Conservation (phyloP, 2,888 invertebrate genomes). For the Drosophila melanosoma region DNA sequence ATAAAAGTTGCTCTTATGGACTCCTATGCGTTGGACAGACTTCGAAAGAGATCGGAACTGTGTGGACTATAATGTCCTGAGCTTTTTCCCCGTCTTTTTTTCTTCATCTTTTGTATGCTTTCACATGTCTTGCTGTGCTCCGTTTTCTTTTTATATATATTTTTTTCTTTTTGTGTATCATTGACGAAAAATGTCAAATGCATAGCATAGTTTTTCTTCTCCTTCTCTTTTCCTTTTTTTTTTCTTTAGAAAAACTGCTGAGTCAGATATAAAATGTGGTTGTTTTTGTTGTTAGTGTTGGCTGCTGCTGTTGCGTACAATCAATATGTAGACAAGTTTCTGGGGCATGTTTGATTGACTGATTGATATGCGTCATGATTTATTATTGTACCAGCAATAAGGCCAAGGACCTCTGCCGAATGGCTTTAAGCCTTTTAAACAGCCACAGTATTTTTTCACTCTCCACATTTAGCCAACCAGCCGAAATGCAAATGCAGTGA, state of each 20-base stretch:
- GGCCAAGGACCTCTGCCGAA: conserved; percentile 31
- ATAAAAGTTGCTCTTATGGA: conserved; percentile 35
- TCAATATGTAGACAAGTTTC: conserved; percentile 66
- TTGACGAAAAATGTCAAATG: conserved; percentile 77
- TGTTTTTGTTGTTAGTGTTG: conserved; percentile 15
- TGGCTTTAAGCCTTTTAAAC: conserved; percentile 26
- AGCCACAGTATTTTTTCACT: not conserved
- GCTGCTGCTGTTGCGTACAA: conserved; percentile 51
- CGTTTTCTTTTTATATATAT: conserved; percentile 11
- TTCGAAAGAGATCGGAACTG: conserved; percentile 2
- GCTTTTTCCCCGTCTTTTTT: conserved; percentile 15
- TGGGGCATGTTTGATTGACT: conserved; percentile 73
- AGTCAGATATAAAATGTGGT: conserved; percentile 51
- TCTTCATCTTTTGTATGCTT: conserved; percentile 23
- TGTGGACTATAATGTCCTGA: conserved; percentile 54
- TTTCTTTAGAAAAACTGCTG: conserved; percentile 46
- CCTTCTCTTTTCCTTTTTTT: not conserved
- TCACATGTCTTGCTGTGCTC: conserved; percentile 40
- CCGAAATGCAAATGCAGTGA: conserved; percentile 6
- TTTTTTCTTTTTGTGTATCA: conserved; percentile 43
- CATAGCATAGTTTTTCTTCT: conserved; percentile 53
- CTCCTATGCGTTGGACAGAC: conserved; percentile 15
- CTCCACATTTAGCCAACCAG: conserved; percentile 6
- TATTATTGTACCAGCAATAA: conserved; percentile 51
- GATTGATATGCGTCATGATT: conserved; percentile 79